Conservation (phyloP, 2,797 vertebrate species). For the Ciconia nigra region DNA sequence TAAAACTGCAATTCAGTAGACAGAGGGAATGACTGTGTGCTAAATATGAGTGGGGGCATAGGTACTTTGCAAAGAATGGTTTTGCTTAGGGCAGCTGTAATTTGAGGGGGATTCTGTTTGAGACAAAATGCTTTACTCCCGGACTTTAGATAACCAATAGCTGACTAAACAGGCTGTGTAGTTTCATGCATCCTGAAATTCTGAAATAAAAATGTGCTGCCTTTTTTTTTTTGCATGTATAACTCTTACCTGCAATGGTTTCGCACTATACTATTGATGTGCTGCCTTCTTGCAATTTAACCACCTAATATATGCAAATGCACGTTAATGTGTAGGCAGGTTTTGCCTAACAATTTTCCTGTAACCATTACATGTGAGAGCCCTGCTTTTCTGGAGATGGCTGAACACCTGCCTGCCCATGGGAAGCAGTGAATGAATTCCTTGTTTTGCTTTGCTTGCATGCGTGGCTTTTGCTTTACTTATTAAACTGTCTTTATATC, state of each 20-base stretch:
- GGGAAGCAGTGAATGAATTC: too few relatives aligned
- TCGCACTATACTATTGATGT: background rate
- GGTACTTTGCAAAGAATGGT: background rate
- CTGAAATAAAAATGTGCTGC: background rate
- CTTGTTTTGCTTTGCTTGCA: too few relatives aligned
- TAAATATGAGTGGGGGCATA: background rate
- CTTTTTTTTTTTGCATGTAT: background rate
- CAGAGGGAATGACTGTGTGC: background rate
- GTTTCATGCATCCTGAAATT: background rate
- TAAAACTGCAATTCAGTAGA: background rate
- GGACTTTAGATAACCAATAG: background rate
- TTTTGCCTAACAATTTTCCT: background rate
- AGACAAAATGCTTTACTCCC: background rate
- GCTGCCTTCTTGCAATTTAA: background rate
- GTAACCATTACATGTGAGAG: too few relatives aligned
- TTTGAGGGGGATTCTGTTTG: background rate
- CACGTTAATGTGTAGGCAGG: background rate
- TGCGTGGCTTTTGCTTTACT: too few relatives aligned
- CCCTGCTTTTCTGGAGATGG: too few relatives aligned
- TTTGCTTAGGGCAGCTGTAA: background rate
- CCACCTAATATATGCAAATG: background rate
- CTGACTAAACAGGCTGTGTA: background rate
- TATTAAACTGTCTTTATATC: too few relatives aligned
- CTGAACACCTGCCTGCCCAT: too few relatives aligned
- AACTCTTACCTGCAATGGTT: background rate